Base-by-base conservation (phyloP, 2,113 vertebrate species). In the Heloderma charlesbogerti region DNA sequence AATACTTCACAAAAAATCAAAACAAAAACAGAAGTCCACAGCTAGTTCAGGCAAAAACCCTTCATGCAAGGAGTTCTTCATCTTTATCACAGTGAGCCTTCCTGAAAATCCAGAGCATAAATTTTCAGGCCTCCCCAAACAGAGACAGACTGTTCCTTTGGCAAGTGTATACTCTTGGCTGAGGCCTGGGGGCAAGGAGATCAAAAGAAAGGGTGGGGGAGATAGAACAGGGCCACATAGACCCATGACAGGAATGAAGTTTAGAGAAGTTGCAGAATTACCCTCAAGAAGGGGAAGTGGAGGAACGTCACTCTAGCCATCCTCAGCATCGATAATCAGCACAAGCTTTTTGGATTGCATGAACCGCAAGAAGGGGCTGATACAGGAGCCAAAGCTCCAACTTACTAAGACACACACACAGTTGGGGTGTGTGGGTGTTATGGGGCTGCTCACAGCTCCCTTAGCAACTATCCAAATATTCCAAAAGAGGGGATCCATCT, bases 141-240 rank as follows among this genome's bases (percentile, higher is more conserved):
- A 90, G 43, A 85, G 72, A 69, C 45, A 85, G 72, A 60, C 63
- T 86, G 57, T 86, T 86, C 74, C 29, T 74, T 90, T 69, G 83
- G 34, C 72, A 79, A 86, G n/a, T 20, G 74, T 29, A 29, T 40
- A 34, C 60, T 75, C 88, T 54, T 69, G 22, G 54, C 83, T 79
- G 45, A 66, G 45, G 57, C 89, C 72, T n/a, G 5, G n/a, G n/a
- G 60, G 83, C 22, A 72, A 78, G 67, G 75, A 8, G 77, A 71
- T 78, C 48, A 60, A 85, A 90, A 90, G 67, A 40, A 77, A 79
- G 22, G 34, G 18, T 6, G 57, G 75, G 15, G 37, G 15, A n/a
- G n/a, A n/a, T n/a, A 78, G 34, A 90, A 77, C 78, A 57, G 81
- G 83, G 15, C 25, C 86, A 25, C 43, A 48, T 13, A n/a, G 81